A percentile compares a stretch with the other conserved stretches of the same genome.
phyloP scores from a whole-genome alignment of 2,113 vertebrate species.

The Malurus alboscapulatus region DNA sequence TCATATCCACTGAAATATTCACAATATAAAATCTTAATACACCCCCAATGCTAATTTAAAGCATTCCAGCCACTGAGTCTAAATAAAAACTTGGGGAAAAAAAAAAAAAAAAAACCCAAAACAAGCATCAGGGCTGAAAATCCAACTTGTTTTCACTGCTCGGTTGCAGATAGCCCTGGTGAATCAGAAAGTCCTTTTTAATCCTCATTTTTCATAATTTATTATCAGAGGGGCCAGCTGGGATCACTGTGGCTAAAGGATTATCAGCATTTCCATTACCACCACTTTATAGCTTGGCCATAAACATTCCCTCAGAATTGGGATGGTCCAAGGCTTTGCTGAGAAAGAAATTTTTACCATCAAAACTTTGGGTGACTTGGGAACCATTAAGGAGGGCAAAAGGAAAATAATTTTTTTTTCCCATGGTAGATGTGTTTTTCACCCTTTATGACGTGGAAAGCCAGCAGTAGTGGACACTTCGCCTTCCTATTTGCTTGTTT shows the following conservation, averaged over 20 bases:
- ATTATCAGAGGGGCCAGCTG: constrained; percentile 11
- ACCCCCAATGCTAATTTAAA: neutral
- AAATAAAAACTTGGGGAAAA: neutral
- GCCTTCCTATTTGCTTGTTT: neutral
- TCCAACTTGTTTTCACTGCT: neutral
- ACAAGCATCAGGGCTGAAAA: accelerated
- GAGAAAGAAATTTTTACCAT: neutral
- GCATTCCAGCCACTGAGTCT: neutral
- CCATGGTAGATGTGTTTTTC: neutral
- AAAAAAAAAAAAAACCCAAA: neutral
- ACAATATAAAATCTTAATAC: neutral
- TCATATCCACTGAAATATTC: neutral
- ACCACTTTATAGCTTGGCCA: neutral
- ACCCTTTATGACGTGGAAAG: no score
- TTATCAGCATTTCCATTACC: neutral
- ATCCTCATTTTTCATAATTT: neutral
- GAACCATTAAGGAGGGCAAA: neutral
- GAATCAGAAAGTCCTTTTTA: neutral
- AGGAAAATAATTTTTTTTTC: neutral
- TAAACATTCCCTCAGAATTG: neutral
- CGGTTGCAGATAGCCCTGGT: neutral
- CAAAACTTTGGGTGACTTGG: neutral
- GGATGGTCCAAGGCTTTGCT: neutral
- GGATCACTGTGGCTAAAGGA: neutral
- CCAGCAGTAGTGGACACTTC: accelerated